Evolutionary conservation across 2,113 vertebrate species (phyloP), one percentile per base, ranked within the genome.

Genomic region (Oncorhynchus gorbuscha): DNA sequence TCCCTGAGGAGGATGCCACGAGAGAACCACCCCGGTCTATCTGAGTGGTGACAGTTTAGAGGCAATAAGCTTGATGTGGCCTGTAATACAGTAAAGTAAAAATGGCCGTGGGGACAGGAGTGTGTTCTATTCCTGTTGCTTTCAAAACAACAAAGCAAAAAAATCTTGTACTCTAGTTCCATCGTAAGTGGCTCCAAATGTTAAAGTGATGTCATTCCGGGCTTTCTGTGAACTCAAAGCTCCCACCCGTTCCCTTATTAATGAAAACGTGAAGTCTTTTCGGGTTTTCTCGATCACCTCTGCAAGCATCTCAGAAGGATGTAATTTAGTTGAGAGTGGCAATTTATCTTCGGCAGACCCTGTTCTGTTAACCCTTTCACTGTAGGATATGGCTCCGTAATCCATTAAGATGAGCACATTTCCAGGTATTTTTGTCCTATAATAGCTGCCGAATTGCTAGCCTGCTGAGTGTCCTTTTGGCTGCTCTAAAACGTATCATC

Each of bases 401-500:
- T 89, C 86, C 90, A 93, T 92, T 92, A 93, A 87, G 79, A 83
- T 76, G 79, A 73, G 81, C 75, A 85, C 83, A 85, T 93, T 92
- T 87, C 78, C 75, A 79, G 82, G 88, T 85, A 85, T 88, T 91
- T 92, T 74, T 88, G 81, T 79, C 81, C 85, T 84, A 78, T 90
- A 92, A 94, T 91, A 89, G 91, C 89, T 85, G 79, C 79, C 84
- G 89, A 93, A 94, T 92, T 93, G 91, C 89, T 87, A 69, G 85
- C 85, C 92, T 87, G 90, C 89, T 92, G 91, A 81, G 90, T 82
- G 87, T 92, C 90, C 89, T 84, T 92, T 90, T 93, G 85, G 77
- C 84, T 79, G 76, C 85, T 79, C 76, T 76, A 82, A 92, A 84
- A 89, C 85, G 85, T 88, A 89, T 62, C 89, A 88, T 62, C 82